These are phyloP conservation scores for Pagetopsis macropterus DNA, from an alignment of 2,797 vertebrate genomes.

Conservation along the genomic window DNA sequence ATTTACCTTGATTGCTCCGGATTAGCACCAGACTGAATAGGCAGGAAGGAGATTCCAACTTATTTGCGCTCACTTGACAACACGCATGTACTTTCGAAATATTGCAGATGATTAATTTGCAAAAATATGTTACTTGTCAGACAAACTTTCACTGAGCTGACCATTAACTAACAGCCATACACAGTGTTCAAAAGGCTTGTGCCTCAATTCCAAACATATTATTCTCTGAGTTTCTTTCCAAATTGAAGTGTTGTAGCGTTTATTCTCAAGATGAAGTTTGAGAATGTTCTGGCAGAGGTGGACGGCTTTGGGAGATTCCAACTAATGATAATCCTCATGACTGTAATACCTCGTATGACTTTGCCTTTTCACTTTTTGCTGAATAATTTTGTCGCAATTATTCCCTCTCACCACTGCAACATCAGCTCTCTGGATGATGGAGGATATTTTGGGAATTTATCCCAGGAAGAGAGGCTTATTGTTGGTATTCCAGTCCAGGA, in stretches of 20 bases:
- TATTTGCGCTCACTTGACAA: too few species aligned
- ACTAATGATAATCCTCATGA: conserved; percentile 68
- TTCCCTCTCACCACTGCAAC: conserved; percentile 86
- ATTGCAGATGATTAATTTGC: conserved; percentile 38
- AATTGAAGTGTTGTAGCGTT: background rate
- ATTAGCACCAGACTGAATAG: too few species aligned
- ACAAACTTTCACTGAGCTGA: conserved; percentile 9
- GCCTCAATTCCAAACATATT: background rate
- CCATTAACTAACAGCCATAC: conserved; percentile 12
- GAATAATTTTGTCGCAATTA: conserved; percentile 84
- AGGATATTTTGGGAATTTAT: conserved; percentile 79
- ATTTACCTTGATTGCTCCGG: too few species aligned
- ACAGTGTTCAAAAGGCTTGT: background rate
- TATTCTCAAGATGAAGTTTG: conserved; percentile 84
- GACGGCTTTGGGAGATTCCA: conserved; percentile 88
- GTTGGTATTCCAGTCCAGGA: conserved; percentile 83
- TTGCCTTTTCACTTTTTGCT: conserved; percentile 88
- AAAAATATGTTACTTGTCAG: conserved; percentile 5
- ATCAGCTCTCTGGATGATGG: conserved; percentile 72
- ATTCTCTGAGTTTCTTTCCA: conserved; percentile 1
- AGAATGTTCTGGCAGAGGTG: conserved; percentile 84
- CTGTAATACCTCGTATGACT: conserved; percentile 81
- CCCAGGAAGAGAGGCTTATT: conserved; percentile 74
- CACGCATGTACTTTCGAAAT: background rate
- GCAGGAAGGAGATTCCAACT: too few species aligned